Evolutionary conservation across 2,888 invertebrate species (phyloP).

Genomic region (Nowickia ferox): DNA sequence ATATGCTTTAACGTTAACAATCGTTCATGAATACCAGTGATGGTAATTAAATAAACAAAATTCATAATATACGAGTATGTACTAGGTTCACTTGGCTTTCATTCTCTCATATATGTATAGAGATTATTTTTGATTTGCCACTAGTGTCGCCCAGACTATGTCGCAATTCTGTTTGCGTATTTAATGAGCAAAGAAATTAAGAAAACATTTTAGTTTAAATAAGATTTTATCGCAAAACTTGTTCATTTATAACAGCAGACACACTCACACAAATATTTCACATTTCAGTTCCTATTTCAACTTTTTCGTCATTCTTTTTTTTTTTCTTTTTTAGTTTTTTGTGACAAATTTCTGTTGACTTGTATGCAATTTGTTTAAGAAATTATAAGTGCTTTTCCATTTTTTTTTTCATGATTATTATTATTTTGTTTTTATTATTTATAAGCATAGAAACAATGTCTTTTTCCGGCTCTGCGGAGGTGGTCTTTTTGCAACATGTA

Average conservation of each 20-base stretch:
- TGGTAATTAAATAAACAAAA: not conserved
- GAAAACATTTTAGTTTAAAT: constrained; percentile 72
- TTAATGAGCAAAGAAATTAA: constrained; percentile 76
- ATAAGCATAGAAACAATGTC: constrained; percentile 39
- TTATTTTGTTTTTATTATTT: not conserved
- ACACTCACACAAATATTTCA: constrained; percentile 35
- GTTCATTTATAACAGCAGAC: constrained; percentile 23
- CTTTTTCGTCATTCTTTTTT: constrained; percentile 57
- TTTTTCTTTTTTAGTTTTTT: constrained; percentile 26
- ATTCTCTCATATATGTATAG: constrained; percentile 1
- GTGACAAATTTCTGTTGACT: constrained; percentile 75
- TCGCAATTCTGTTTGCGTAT: constrained; percentile 62
- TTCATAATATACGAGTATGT: no score
- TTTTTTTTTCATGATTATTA: constrained; percentile 17
- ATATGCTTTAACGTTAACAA: no score
- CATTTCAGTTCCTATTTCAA: constrained; percentile 61
- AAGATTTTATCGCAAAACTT: constrained; percentile 73
- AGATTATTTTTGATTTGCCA: constrained; percentile 45
- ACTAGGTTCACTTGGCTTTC: constrained; percentile 7
- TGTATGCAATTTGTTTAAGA: constrained; percentile 72
- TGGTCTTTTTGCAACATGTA: constrained; percentile 62
- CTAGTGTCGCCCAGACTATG: constrained; percentile 60
- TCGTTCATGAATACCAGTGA: no score
- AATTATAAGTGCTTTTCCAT: constrained; percentile 61
- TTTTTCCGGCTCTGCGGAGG: constrained; percentile 67